phyloP scores from a whole-genome alignment of 2,797 vertebrate species.

The Amblyraja radiata region DNA sequence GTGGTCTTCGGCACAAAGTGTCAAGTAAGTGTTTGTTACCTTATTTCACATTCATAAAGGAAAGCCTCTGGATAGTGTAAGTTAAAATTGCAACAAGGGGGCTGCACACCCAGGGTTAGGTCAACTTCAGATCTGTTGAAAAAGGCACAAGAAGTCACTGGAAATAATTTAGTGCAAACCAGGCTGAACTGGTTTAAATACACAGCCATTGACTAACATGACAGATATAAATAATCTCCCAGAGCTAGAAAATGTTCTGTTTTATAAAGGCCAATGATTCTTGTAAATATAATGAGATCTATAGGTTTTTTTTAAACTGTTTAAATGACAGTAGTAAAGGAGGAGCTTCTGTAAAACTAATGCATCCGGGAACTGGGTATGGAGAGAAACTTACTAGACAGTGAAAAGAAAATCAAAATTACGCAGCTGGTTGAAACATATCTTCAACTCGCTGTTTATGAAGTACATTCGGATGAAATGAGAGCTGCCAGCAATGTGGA shows the following conservation, averaged over 20 bases:
- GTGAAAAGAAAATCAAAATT: not conserved
- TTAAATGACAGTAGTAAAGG: slow-evolving; percentile 30
- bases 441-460: not conserved
- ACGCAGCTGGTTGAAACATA: not conserved
- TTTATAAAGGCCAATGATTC: slow-evolving; percentile 25
- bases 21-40: no score
- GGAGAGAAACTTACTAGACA: not conserved
- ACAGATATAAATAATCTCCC: slow-evolving; percentile 37
- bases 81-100: not conserved
- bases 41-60: not conserved
- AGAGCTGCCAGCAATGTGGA: not conserved
- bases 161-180: slow-evolving; percentile 21
- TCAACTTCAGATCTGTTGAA: not conserved
- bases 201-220: slow-evolving; percentile 29
- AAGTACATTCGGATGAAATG: not conserved
- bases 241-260: slow-evolving; percentile 31
- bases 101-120: not conserved
- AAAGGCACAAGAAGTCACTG: not conserved
- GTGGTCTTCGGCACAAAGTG: no score
- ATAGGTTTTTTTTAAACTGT: not conserved
- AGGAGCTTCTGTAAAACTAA: slow-evolving; percentile 26
- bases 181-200: slow-evolving; percentile 15
- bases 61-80: not conserved
- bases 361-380: not conserved
- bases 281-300: slow-evolving; percentile 29